Evolutionary conservation across 2,888 invertebrate genomes (phyloP), one percentile per base, ranked within the genome.

Genomic region (Brachycybe producta): DNA sequence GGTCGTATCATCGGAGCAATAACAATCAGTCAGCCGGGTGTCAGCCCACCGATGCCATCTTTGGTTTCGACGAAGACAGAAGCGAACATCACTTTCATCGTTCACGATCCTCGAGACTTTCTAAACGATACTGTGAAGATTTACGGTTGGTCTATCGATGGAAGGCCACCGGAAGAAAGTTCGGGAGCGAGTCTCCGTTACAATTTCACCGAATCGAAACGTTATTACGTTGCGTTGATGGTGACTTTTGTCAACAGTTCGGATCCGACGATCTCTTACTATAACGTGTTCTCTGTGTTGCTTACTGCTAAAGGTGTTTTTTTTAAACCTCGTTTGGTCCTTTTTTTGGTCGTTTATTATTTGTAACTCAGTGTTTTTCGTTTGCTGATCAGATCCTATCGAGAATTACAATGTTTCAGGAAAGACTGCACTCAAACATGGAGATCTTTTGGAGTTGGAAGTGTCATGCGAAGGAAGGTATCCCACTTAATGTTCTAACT

Each of bases 361-460:
- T 13, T 42, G 2, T 3, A 19, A 34, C 11, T 34, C 24, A 13
- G 15, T 43, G 19, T 15, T 35, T 35, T 5, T 36, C 13, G 7
- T 39, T 52, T 21, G 13, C 19, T 32, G 3, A 13, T 21, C 30
- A 49, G 87, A 76, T 56, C 82, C 86, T 1, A 75, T 88, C 57
- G 66, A 73, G 2, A 75, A 77, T 52, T 71, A 87, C 7, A 77
- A 76, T 43, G 75, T 83, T 1, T 76, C 73, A 2, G 88, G 87
- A 0, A 76, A 78, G 50, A 81, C 81, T 61, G 88, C 88, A 86
- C 70, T 90, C 28, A 78, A 83, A 59, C 83, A 82, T 53, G 86
- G 85, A 28, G 84, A 85, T 49, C 69, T 86, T 40, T 66, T 88
- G 24, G 74, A 78, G 49, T 65, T 90, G 7, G 72, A 76, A 56